phyloP scores from a whole-genome alignment of 2,888 invertebrate genomes.

The Thumatha senex region DNA sequence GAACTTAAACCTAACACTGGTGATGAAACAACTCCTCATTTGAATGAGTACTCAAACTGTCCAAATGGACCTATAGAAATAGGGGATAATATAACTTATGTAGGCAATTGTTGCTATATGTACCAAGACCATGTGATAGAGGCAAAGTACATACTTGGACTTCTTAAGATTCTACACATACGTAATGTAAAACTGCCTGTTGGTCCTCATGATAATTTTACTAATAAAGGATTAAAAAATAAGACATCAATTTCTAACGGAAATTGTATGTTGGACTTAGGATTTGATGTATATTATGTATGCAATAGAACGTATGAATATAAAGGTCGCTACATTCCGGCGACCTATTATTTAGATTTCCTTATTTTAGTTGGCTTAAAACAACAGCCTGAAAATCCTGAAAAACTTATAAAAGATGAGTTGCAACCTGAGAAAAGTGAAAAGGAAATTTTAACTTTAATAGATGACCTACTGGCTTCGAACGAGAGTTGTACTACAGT shows the following conservation, averaged over 20 bases:
- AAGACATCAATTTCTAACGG: background rate
- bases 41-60: background rate
- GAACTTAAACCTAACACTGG: background rate
- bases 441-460: background rate
- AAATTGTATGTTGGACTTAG: background rate
- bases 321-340: background rate
- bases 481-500: background rate
- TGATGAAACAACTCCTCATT: background rate
- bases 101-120: constrained; percentile 3
- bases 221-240: background rate
- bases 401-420: background rate
- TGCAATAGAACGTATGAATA: background rate
- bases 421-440: background rate
- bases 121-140: constrained; percentile 8
- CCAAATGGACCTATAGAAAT: constrained; percentile 2
- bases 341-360: background rate
- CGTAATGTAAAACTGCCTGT: background rate
- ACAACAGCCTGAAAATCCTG: background rate
- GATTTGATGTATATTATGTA: background rate
- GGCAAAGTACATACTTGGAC: background rate
- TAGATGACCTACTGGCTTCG: background rate
- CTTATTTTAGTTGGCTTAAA: background rate
- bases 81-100: constrained; percentile 2
- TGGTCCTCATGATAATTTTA: background rate
- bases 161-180: constrained; percentile 4